A percentile compares a stretch with the other conserved stretches of the same genome.
Conservation (phyloP, 1,140 invertebrate genomes). For the Aphelenchoides besseyi region DNA sequence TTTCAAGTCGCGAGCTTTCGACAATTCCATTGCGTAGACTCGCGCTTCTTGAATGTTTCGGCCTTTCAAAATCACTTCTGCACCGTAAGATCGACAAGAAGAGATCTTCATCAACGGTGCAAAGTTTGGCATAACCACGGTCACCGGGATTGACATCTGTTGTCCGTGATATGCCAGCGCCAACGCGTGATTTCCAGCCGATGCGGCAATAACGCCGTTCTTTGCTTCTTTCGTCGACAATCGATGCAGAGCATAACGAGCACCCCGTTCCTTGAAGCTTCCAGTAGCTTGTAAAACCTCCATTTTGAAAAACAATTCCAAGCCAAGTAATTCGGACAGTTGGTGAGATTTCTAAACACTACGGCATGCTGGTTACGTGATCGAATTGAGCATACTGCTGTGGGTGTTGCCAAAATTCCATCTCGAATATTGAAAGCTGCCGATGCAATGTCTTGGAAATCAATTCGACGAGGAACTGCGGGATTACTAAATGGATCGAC, state of each 20-base stretch:
- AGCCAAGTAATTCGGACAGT: constrained; percentile 73
- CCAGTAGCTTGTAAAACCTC: constrained; percentile 87
- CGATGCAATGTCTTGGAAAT: constrained; percentile 82
- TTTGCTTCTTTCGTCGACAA: constrained; percentile 72
- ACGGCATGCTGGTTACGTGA: neutral
- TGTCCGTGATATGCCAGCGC: constrained; percentile 82
- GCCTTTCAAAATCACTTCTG: constrained; percentile 78
- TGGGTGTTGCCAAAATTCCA: constrained; percentile 78
- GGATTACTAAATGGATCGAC: constrained; percentile 76
- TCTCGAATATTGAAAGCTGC: constrained; percentile 81
- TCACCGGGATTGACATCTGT: constrained; percentile 76
- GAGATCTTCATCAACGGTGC: constrained; percentile 90
- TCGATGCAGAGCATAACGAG: constrained; percentile 76
- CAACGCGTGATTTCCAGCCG: constrained; percentile 79
- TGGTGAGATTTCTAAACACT: constrained; percentile 49
- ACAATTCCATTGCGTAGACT: constrained; percentile 72
- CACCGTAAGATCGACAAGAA: constrained; percentile 77
- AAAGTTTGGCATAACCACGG: constrained; percentile 86
- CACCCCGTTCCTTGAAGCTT: constrained; percentile 88
- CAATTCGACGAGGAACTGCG: constrained; percentile 72
- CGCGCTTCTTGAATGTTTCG: constrained; percentile 75
- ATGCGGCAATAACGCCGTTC: constrained; percentile 80
- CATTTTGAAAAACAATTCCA: constrained; percentile 86
- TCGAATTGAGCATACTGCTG: constrained; percentile 70
- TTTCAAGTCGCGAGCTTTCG: constrained; percentile 71